Evolutionary conservation across 1,140 invertebrate species (phyloP).

Genomic region (Cylas formicarius): DNA sequence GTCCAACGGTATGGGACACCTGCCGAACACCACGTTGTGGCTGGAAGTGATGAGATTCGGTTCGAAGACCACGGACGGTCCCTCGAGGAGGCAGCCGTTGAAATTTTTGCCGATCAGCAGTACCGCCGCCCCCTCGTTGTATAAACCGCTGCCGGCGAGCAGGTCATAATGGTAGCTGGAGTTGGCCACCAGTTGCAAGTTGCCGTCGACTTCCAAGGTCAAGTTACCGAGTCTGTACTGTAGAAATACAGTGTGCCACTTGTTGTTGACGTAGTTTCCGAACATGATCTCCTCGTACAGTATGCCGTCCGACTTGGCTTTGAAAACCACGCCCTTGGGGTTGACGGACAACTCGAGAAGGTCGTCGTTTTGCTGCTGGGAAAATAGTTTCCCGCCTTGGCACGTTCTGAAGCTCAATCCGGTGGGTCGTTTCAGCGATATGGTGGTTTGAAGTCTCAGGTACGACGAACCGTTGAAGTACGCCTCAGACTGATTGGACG

Average conservation of each 20-base stretch:
- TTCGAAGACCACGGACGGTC: slow-evolving; percentile 72
- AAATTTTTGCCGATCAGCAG: slow-evolving; percentile 72
- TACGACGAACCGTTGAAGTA: slow-evolving; percentile 75
- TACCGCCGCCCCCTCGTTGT: slow-evolving; percentile 47
- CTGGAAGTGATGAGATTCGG: slow-evolving; percentile 48
- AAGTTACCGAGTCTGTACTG: slow-evolving; percentile 58
- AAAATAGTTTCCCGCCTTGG: slow-evolving; percentile 62
- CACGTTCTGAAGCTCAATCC: slow-evolving; percentile 76
- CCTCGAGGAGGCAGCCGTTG: slow-evolving; percentile 75
- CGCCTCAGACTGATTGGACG: slow-evolving; percentile 59
- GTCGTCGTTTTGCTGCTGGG: slow-evolving; percentile 60
- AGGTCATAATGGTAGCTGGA: slow-evolving; percentile 69
- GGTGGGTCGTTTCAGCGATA: slow-evolving; percentile 67
- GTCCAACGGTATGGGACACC: slow-evolving; percentile 62
- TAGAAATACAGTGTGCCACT: slow-evolving; percentile 71
- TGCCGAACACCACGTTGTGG: slow-evolving; percentile 63
- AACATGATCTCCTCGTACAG: slow-evolving; percentile 56
- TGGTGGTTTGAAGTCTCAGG: slow-evolving; percentile 57
- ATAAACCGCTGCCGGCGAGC: slow-evolving; percentile 58
- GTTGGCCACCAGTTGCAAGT: slow-evolving; percentile 65
- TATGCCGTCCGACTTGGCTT: slow-evolving; percentile 49
- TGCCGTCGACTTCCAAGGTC: slow-evolving; percentile 51
- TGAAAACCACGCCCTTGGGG: slow-evolving; percentile 59
- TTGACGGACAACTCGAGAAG: slow-evolving; percentile 59
- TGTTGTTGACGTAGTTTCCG: slow-evolving; percentile 65